phyloP scores from a whole-genome alignment of 2,797 vertebrate species.

The Poeciliopsis presidionis region DNA sequence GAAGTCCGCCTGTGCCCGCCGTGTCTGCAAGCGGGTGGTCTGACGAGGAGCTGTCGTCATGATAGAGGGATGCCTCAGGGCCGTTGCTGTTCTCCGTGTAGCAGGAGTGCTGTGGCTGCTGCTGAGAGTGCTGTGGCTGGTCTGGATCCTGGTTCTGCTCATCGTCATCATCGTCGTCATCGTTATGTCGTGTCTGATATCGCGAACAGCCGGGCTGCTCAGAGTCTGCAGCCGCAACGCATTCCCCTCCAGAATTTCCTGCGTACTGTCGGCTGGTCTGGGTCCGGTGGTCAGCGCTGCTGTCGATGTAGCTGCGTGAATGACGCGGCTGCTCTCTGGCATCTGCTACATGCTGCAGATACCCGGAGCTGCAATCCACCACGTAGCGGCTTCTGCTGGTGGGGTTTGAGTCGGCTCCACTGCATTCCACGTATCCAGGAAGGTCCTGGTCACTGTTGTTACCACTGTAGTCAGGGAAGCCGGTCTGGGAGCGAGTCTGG shows the following conservation, averaged over 20 bases:
- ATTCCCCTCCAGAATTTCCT: constrained; percentile 58
- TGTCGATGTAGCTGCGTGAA: constrained; percentile 82
- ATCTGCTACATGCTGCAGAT: constrained; percentile 68
- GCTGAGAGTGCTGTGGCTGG: constrained; percentile 75
- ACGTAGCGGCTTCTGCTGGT: constrained; percentile 72
- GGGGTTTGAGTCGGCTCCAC: constrained; percentile 76
- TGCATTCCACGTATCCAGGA: constrained; percentile 81
- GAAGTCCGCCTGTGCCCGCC: constrained; percentile 69
- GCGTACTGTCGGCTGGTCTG: constrained; percentile 68
- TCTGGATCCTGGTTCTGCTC: constrained; percentile 77
- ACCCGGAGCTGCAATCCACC: constrained; percentile 79
- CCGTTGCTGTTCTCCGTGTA: constrained; percentile 78
- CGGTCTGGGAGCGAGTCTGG: constrained; percentile 75
- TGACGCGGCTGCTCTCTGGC: constrained; percentile 64
- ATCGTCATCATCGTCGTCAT: constrained; percentile 61
- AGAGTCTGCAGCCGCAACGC: constrained; percentile 72
- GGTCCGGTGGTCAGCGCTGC: constrained; percentile 77
- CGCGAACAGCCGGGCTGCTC: constrained; percentile 77
- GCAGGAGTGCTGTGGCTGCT: constrained; percentile 77
- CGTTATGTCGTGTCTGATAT: constrained; percentile 53
- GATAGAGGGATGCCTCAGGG: constrained; percentile 74
- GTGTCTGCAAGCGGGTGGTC: constrained; percentile 78
- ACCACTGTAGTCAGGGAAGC: constrained; percentile 78
- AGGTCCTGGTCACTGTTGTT: constrained; percentile 81
- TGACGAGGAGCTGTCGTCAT: constrained; percentile 76